Conservation (phyloP, 2,113 vertebrate genomes). For the Scolopax mira region DNA sequence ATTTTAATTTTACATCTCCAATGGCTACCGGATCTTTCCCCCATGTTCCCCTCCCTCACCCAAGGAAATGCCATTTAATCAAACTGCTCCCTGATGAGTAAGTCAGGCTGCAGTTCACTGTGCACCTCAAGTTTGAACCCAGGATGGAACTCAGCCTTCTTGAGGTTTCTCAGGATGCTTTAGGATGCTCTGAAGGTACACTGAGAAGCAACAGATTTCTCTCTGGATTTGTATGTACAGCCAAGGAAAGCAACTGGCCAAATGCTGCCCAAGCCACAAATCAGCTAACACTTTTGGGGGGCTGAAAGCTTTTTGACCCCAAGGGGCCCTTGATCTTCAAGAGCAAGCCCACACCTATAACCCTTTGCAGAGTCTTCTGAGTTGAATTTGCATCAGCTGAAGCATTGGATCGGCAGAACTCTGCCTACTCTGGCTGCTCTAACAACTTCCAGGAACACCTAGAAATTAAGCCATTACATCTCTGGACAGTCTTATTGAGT, state of each 20-base stretch:
- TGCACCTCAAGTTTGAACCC: background rate
- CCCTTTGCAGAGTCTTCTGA: background rate
- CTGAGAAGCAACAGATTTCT: background rate
- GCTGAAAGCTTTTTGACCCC: background rate
- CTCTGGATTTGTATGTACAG: background rate
- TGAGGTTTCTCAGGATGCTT: background rate
- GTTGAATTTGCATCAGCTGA: background rate
- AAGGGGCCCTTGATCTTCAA: background rate
- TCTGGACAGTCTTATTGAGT: background rate
- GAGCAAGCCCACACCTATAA: background rate
- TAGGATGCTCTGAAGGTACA: background rate
- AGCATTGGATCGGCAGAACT: background rate
- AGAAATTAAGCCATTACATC: background rate
- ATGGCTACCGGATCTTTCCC: slow-evolving; percentile 20
- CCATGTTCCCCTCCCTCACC: background rate
- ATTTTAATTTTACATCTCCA: slow-evolving; percentile 66
- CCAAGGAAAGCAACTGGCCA: background rate
- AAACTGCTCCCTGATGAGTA: background rate
- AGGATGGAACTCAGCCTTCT: background rate
- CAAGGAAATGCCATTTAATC: background rate
- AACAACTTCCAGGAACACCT: background rate
- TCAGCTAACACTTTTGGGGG: background rate
- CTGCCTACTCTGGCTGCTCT: background rate
- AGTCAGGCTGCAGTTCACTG: background rate
- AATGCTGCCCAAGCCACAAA: background rate